Evolutionary conservation across 2,113 vertebrate genomes (phyloP).

Genomic region (Pandion haliaetus): DNA sequence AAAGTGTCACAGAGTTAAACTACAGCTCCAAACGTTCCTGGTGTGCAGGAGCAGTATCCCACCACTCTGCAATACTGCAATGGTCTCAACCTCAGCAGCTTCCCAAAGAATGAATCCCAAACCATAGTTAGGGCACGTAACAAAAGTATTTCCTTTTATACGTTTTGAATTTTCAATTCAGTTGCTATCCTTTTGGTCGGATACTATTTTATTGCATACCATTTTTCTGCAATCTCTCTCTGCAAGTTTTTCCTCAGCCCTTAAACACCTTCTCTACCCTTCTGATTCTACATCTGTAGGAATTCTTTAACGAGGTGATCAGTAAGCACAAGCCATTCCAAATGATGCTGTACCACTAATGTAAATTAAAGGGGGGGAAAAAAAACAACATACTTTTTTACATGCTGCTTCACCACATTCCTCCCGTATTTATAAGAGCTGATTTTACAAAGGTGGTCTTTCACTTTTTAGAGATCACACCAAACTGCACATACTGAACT

Average conservation of each 20-base stretch:
- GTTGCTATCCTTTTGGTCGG: not conserved
- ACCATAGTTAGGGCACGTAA: accelerated
- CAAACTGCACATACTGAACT: not conserved
- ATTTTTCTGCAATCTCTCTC: not conserved
- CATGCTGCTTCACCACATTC: not conserved
- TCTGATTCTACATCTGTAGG: not conserved
- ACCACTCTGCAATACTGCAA: not conserved
- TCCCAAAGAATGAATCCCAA: not conserved
- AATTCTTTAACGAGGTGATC: not conserved
- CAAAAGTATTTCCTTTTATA: not conserved
- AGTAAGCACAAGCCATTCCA: not conserved
- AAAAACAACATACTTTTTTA: not conserved
- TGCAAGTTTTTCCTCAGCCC: not conserved
- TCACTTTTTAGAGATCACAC: not conserved
- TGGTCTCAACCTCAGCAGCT: not conserved
- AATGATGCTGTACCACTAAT: not conserved
- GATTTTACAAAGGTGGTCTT: not conserved
- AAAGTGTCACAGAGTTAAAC: no score
- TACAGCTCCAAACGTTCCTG: no score
- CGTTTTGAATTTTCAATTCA: not conserved
- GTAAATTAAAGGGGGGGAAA: not conserved
- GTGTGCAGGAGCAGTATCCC: no score
- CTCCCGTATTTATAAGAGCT: not conserved
- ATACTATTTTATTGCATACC: not conserved
- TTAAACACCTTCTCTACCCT: not conserved